Percentiles rank a stretch among this genome's conserved stretches.
phyloP scores from a whole-genome alignment of 2,797 vertebrate genomes.

The Pseudocheirus occidentalis region DNA sequence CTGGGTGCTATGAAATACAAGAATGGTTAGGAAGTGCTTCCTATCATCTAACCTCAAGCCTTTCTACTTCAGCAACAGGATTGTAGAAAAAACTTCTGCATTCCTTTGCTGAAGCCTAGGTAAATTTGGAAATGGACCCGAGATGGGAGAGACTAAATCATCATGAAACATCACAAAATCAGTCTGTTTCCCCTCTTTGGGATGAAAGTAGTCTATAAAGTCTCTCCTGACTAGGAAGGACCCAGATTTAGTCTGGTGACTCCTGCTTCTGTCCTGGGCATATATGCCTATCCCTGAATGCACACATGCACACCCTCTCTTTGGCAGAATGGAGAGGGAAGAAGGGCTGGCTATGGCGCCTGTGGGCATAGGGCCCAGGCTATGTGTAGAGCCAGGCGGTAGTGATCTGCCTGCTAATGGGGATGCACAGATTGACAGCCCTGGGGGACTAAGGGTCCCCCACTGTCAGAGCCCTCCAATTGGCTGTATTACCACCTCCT shows the following conservation, averaged over 20 bases:
- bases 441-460: background rate
- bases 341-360: constrained; percentile 49
- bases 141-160: background rate
- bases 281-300: no score
- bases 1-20: background rate
- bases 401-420: constrained; percentile 78
- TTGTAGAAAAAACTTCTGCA: background rate
- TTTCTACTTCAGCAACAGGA: background rate
- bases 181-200: background rate
- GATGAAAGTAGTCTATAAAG: background rate
- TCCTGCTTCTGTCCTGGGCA: background rate
- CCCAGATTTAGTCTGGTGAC: background rate
- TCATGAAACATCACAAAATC: background rate
- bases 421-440: constrained; percentile 33
- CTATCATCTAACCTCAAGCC: background rate
- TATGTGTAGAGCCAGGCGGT: background rate
- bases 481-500: background rate
- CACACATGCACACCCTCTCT: background rate
- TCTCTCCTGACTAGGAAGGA: accelerated
- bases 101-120: background rate
- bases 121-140: background rate
- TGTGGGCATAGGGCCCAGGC: constrained; percentile 37
- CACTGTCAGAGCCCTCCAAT: background rate
- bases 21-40: background rate
- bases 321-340: background rate